Evolutionary conservation across 2,888 invertebrate genomes (phyloP), one percentile per base, ranked within the genome.

Genomic region (Heteropelma amictum): DNA sequence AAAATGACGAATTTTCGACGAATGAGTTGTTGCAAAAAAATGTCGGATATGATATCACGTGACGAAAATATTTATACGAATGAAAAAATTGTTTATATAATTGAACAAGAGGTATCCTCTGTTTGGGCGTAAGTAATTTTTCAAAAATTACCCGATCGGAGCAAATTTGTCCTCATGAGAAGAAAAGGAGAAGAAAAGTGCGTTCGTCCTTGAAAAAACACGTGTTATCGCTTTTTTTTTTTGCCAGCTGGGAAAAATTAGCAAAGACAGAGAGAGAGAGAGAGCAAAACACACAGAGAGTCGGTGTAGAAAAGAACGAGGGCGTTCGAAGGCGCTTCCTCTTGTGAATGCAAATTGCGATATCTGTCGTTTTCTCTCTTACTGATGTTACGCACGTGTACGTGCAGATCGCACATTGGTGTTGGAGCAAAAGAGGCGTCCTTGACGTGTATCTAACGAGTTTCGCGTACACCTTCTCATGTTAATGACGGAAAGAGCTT

Each of bases 341-440:
- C 69, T 68, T 63, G 38, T 56, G 38, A 1, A 70, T 70, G 74
- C 74, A 74, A 74, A 74, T 74, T 74, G 45, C 70, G 45, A 65
- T 69, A 63, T 60, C 63, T 40, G 56, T 69, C 47, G 45, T 26
- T 60, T 70, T 61, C 53, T 23, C 49, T 33, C 30, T 54, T 49
- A 35, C 35, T 12, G 38, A 40, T 60, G 8, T 21, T 33, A 60
- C 21, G 58, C 28, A 58, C 12, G 58, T 61, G 23, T 30, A 23
- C 30, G 28, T 30, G 30, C 19, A 33, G 33, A 33, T 28, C 12
- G 10, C 42, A n/a, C 35, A 26, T 42, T 28, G 30, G 33, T 19
- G 51, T 21, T 19, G n/a, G 47, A 33, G 33, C 19, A 26, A 68
- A 40, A 58, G 23, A 64, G 49, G 53, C 63, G 63, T 42, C 69